phyloP scores from a whole-genome alignment of 2,888 invertebrate species.

The Chloroclysta siterata region DNA sequence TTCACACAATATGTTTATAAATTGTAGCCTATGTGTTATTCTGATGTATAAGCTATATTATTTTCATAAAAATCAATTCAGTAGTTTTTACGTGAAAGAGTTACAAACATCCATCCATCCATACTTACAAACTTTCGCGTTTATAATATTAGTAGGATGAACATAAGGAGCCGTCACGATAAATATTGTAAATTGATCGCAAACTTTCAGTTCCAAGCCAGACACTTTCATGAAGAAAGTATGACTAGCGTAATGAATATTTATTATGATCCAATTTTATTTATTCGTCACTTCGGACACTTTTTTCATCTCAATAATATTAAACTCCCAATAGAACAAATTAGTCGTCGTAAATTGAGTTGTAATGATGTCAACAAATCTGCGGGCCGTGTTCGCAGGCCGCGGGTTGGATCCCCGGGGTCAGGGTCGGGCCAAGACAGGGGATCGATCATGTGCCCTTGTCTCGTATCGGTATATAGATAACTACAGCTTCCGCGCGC shows the following conservation, averaged over 20 bases:
- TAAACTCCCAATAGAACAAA: constrained; percentile 13
- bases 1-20: too few relatives aligned
- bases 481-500: constrained; percentile 43
- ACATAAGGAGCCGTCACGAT: constrained; percentile 2
- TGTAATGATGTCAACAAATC: constrained; percentile 35
- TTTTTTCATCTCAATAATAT: constrained; percentile 11
- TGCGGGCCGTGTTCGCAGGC: constrained; percentile 39
- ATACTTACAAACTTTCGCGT: too few relatives aligned
- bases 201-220: constrained; percentile 3
- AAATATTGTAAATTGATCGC: background rate
- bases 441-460: constrained; percentile 68
- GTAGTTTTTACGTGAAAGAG: too few relatives aligned
- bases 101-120: too few relatives aligned
- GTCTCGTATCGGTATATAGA: constrained; percentile 42
- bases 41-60: too few relatives aligned
- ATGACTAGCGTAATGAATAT: constrained; percentile 13
- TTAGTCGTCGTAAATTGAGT: constrained; percentile 22
- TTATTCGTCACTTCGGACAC: background rate
- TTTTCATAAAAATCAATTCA: too few relatives aligned
- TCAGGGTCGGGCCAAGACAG: constrained; percentile 69
- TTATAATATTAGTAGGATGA: too few relatives aligned
- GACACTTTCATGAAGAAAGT: constrained; percentile 31
- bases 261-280: background rate
- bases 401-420: constrained; percentile 51
- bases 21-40: too few relatives aligned